phyloP scores from a whole-genome alignment of 2,797 vertebrate species.

The Pipistrellus kuhlii region DNA sequence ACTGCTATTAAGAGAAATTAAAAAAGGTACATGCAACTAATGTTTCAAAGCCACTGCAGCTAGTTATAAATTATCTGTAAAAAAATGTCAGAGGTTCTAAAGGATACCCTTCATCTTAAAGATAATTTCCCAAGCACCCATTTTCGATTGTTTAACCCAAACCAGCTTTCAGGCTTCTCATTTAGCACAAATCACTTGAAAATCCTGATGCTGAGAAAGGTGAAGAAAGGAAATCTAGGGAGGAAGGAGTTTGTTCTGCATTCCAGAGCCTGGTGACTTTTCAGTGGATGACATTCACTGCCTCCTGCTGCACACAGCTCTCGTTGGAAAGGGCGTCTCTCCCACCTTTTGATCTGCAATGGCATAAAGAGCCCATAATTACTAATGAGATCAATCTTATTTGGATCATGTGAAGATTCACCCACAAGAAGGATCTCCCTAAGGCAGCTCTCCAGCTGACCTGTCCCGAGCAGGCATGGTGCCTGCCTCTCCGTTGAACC shows the following conservation, averaged over 20 bases:
- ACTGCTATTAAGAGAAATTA: background rate
- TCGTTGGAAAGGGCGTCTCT: fast-evolving
- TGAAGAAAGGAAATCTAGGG: background rate
- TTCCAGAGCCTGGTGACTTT: background rate
- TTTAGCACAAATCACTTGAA: background rate
- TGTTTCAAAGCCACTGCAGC: background rate
- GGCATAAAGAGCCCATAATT: background rate
- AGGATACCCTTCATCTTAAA: background rate
- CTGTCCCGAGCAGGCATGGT: background rate
- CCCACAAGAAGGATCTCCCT: background rate
- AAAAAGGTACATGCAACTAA: background rate
- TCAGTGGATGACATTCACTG: fast-evolving
- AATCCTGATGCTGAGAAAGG: background rate
- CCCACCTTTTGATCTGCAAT: background rate
- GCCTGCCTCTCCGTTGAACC: background rate
- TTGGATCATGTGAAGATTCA: background rate
- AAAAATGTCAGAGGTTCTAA: background rate
- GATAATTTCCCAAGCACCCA: background rate
- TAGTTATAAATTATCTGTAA: background rate
- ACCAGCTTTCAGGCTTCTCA: background rate
- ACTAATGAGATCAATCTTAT: background rate
- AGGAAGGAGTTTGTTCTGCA: background rate
- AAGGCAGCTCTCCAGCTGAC: background rate
- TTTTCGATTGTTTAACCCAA: background rate
- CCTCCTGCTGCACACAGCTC: background rate